These are phyloP conservation scores for Gandaritis pyraliata DNA, from an alignment of 2,888 invertebrate genomes.

Conservation along the genomic window DNA sequence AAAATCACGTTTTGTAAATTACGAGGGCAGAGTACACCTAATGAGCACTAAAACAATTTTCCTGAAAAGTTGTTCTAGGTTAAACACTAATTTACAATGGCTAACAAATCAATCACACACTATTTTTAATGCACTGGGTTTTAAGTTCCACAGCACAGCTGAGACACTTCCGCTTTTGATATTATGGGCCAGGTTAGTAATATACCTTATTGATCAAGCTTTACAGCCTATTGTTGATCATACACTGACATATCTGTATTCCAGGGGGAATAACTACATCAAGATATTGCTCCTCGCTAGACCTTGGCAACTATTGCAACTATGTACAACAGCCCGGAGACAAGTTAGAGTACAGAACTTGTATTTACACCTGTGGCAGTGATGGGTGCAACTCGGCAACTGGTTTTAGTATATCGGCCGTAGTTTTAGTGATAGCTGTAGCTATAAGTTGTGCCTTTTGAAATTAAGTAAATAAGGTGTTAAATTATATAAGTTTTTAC, in stretches of 20 bases:
- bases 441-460: slow-evolving; percentile 41
- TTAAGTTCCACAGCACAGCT: slow-evolving; percentile 51
- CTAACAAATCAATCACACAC: slow-evolving; percentile 12
- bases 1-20: too few species aligned
- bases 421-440: slow-evolving; percentile 45
- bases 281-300: slow-evolving; percentile 93
- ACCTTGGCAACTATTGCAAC: slow-evolving; percentile 95
- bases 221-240: background rate
- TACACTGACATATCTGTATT: slow-evolving; percentile 44
- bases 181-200: slow-evolving; percentile 16
- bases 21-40: too few species aligned
- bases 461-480: slow-evolving; percentile 3
- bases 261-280: slow-evolving; percentile 95
- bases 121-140: slow-evolving; percentile 46
- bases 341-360: slow-evolving; percentile 92
- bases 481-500: background rate
- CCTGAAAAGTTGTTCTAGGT: slow-evolving; percentile 3
- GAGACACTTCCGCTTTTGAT: slow-evolving; percentile 41
- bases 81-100: slow-evolving; percentile 2
- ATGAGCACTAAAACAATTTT: too few species aligned
- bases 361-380: slow-evolving; percentile 92
- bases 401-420: slow-evolving; percentile 49
- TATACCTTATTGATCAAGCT: background rate
- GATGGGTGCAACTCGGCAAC: slow-evolving; percentile 92
- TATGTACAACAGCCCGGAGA: slow-evolving; percentile 95